Base-by-base conservation (phyloP, 1,140 invertebrate species). In the Solenopsis fugax region DNA sequence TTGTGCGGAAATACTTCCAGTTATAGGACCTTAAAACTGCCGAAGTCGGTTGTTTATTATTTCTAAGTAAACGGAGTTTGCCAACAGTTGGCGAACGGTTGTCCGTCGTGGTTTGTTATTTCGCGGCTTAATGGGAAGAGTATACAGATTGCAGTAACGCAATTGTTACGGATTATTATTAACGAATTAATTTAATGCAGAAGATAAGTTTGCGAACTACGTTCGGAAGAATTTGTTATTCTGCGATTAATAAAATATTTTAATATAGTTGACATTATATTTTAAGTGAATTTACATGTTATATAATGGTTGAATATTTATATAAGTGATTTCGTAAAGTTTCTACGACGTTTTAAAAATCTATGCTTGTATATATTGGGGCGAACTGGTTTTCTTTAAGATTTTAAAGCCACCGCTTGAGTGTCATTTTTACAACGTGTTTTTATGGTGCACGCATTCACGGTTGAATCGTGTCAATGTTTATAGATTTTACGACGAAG, bases 31-130 rank as follows among this genome's bases (percentile, higher is more conserved):
- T 82, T 45, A 72, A 73, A 82, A 24, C 37, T 58, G 52, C 3
- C 67, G 64, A 45, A 58, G 6, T 72, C 50, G 0, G 80, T 48
- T 48, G 78, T 82, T 82, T 82, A 41, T 82, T 82, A 60, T 58
- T 48, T 72, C 41, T 48, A 18, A 72, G 37, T 56, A 29, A 72
- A 45, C 65, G 3, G 34, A 72, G 21, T 48, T 81, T 45, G 80
- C 52, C 24, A 48, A 34, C 67, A 82, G 67, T 73, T 73, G 67
- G 65, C 24, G 50, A 81, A 58, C 80, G 6, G 52, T 73, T 60
- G 54, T 13, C 13, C 13, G 37, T n/a, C 24, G 16, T 7, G n/a
- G 18, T 50, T 62, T 56, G 34, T 75, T 84, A 37, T 75, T 65
- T 18, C n/a, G n/a, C 29, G 29, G 12, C n/a, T 80, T 73, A 73